Conservation (phyloP, 2,888 invertebrate genomes). For the Melikaiella ostensackeni region DNA sequence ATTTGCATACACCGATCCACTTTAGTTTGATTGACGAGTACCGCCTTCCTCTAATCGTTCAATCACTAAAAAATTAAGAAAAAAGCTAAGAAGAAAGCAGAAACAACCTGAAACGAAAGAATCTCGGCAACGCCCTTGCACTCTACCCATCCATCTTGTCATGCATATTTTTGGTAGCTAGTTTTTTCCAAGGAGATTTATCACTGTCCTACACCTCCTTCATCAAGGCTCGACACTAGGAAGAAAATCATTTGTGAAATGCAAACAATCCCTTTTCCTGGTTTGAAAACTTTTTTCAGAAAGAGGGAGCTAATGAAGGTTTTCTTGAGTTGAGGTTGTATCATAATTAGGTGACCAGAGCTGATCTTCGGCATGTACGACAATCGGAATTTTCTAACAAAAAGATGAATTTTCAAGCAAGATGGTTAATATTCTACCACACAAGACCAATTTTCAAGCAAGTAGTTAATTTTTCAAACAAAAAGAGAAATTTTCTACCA, state of each 20-base stretch:
- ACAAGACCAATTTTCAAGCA: too few species aligned
- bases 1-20: constrained; percentile 63
- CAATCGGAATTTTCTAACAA: too few species aligned
- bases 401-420: too few species aligned
- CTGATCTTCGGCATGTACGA: too few species aligned
- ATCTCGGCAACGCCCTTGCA: constrained; percentile 69
- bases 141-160: constrained; percentile 74
- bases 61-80: constrained; percentile 70
- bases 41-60: constrained; percentile 72
- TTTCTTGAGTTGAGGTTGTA: not conserved
- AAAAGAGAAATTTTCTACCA: too few species aligned
- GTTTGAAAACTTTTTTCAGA: not conserved
- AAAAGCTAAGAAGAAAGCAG: constrained; percentile 57
- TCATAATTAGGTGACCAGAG: too few species aligned
- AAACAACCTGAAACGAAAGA: constrained; percentile 65
- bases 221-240: constrained; percentile 62
- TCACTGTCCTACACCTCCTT: constrained; percentile 64
- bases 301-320: not conserved
- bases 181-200: constrained; percentile 70
- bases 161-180: constrained; percentile 70
- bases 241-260: constrained; percentile 56
- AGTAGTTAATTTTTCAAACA: too few species aligned
- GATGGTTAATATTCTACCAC: too few species aligned
- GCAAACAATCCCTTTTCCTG: not conserved
- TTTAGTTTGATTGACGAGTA: constrained; percentile 65